Evolutionary conservation across 2,797 vertebrate species (phyloP).

Genomic region (Tadarida brasiliensis): DNA sequence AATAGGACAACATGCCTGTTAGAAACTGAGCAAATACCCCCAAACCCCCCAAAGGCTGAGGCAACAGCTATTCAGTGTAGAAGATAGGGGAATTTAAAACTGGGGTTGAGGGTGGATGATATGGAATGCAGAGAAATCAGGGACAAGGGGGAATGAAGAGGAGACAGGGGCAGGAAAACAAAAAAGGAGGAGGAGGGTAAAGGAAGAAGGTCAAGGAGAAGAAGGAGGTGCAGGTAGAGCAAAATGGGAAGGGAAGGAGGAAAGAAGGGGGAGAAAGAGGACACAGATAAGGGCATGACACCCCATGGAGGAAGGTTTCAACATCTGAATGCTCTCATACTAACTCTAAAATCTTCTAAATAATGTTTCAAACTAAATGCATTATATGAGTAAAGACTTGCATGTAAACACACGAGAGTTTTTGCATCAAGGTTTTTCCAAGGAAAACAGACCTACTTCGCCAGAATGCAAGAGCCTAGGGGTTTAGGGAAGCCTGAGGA

Average conservation of each 20-base stretch:
- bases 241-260: background rate
- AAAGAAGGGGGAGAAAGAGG: background rate
- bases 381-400: background rate
- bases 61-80: background rate
- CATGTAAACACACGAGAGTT: background rate
- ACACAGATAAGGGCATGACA: too few relatives aligned
- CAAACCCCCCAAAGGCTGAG: background rate
- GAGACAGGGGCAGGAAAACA: background rate
- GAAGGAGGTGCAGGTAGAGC: background rate
- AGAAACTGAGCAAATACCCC: background rate
- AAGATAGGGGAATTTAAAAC: background rate
- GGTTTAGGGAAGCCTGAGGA: background rate
- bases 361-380: background rate
- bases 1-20: background rate
- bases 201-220: background rate
- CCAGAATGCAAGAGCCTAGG: background rate
- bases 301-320: background rate
- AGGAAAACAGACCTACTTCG: background rate
- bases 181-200: rapidly evolving
- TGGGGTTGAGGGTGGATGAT: background rate
- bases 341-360: background rate
- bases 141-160: background rate
- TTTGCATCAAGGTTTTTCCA: background rate
- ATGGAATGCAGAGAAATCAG: background rate
- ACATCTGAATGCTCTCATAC: too few relatives aligned